These are phyloP conservation scores for Sinopyrophorus schimmeli DNA, from an alignment of 2,888 invertebrate species.

Conservation along the genomic window DNA sequence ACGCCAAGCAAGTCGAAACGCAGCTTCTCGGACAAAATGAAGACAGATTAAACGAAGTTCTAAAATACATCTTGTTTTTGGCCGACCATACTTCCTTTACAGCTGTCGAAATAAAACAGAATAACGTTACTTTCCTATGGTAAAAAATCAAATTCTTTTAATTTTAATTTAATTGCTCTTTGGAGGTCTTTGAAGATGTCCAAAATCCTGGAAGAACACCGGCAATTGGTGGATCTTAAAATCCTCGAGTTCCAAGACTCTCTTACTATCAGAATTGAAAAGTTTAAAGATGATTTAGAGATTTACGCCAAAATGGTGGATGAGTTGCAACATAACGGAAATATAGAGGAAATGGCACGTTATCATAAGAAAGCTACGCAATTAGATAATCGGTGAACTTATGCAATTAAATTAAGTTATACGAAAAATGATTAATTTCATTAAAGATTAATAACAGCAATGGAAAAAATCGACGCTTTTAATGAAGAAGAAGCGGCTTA, in stretches of 20 bases:
- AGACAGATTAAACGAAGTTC: conserved; percentile 65
- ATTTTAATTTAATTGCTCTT: conserved; percentile 19
- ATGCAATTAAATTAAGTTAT: background rate
- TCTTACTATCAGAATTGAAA: conserved; percentile 75
- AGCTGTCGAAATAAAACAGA: conserved; percentile 84
- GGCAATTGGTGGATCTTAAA: conserved; percentile 78
- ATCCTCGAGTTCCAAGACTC: conserved; percentile 83
- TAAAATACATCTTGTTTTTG: conserved; percentile 79
- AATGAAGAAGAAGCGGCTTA: conserved; percentile 90
- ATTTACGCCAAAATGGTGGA: conserved; percentile 78
- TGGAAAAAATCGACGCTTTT: conserved; percentile 63
- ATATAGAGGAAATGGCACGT: conserved; percentile 77
- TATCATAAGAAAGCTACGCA: conserved; percentile 82
- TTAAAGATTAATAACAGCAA: conserved; percentile 17
- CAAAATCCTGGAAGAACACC: conserved; percentile 80
- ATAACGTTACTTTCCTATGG: conserved; percentile 88
- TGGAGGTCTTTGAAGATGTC: conserved; percentile 75
- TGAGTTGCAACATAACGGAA: conserved; percentile 86
- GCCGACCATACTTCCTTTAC: conserved; percentile 81
- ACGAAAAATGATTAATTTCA: too few relatives aligned
- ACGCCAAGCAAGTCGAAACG: conserved; percentile 74
- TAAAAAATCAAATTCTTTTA: conserved; percentile 37
- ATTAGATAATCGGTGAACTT: conserved; percentile 67
- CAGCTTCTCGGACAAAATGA: conserved; percentile 74
- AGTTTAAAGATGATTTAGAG: conserved; percentile 82